phyloP scores from a whole-genome alignment of 2,888 invertebrate genomes.

The Amphiduros pacificus region DNA sequence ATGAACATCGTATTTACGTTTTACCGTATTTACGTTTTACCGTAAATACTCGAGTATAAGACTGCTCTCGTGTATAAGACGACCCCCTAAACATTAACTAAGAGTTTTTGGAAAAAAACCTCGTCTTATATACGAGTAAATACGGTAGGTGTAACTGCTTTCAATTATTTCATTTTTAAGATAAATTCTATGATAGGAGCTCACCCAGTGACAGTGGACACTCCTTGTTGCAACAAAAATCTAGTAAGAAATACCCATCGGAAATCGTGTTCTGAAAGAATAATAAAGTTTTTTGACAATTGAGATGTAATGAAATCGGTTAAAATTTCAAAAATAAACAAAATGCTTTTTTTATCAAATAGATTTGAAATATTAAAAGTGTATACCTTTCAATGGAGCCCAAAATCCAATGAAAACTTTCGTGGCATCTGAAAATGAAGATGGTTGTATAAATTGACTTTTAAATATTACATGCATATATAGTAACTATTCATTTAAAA shows the following conservation, averaged over 20 bases:
- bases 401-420: slow-evolving; percentile 48
- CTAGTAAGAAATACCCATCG: slow-evolving; percentile 57
- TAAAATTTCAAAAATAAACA: background rate
- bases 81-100: no score
- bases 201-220: slow-evolving; percentile 53
- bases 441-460: no score
- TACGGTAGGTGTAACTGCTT: no score
- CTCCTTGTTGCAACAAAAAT: slow-evolving; percentile 57
- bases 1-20: no score
- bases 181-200: background rate
- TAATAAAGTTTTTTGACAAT: background rate
- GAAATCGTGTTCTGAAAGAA: slow-evolving; percentile 52
- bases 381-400: slow-evolving; percentile 53
- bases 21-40: no score
- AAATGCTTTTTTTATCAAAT: background rate
- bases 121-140: no score
- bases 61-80: no score
- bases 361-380: background rate
- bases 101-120: no score
- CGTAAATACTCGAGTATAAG: no score
- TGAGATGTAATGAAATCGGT: background rate
- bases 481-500: no score
- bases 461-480: no score
- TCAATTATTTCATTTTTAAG: background rate
- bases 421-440: slow-evolving; percentile 40